Evolutionary conservation across 2,797 vertebrate genomes (phyloP).

Genomic region (Choloepus didactylus): DNA sequence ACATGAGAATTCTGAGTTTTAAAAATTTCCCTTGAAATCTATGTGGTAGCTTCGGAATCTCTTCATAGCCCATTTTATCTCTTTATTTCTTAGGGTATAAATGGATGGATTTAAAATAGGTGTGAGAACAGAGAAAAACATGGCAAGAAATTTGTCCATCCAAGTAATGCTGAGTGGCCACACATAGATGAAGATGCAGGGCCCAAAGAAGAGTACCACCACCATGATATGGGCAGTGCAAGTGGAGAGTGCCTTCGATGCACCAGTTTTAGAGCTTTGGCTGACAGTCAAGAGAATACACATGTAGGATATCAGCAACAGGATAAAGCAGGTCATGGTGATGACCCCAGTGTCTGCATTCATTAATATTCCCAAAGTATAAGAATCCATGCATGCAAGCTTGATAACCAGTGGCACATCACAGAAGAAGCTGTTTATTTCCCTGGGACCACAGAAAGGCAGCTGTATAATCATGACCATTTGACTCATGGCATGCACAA

Average conservation of each 20-base stretch:
- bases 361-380: conserved; percentile 59
- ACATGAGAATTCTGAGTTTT: no score
- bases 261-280: no score
- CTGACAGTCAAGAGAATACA: no score
- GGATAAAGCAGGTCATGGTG: conserved; percentile 52
- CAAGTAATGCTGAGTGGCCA: not conserved
- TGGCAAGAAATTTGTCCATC: conserved; percentile 67
- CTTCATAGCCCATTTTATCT: no score
- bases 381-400: conserved; percentile 65
- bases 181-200: conserved; percentile 74
- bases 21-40: no score
- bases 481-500: not conserved
- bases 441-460: conserved; percentile 68
- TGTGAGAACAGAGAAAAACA: conserved; percentile 72
- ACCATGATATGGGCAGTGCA: no score
- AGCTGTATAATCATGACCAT: conserved; percentile 19
- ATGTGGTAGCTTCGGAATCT: no score
- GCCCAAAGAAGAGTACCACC: conserved; percentile 18
- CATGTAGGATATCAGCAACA: conserved; percentile 58
- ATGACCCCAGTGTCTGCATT: conserved; percentile 60
- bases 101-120: conserved; percentile 73
- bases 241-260: no score
- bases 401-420: conserved; percentile 73
- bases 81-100: conserved; percentile 65
- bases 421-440: conserved; percentile 70